phyloP scores from a whole-genome alignment of 1,140 invertebrate genomes.

The Himalopsyche phryganea region DNA sequence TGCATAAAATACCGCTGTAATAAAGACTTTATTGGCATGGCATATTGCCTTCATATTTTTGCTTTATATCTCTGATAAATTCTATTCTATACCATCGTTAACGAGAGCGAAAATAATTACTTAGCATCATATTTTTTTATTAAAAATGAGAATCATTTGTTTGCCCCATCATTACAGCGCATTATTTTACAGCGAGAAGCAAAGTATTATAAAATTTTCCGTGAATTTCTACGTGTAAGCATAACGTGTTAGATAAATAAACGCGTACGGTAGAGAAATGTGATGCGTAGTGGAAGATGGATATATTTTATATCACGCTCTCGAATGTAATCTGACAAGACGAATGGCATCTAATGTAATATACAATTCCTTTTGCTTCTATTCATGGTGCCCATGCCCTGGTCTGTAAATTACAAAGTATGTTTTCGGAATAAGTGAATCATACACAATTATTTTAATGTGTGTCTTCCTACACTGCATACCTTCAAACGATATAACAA shows the following conservation, averaged over 20 bases:
- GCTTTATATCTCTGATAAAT: no score
- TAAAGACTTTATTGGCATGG: no score
- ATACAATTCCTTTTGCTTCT: conserved; percentile 17
- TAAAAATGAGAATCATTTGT: conserved; percentile 5
- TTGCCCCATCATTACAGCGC: not conserved
- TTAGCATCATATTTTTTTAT: no score
- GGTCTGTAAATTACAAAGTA: conserved; percentile 1
- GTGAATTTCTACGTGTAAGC: no score
- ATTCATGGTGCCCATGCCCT: conserved; percentile 4
- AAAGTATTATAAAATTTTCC: no score
- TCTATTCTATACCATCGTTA: no score
- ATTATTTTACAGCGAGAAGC: conserved; percentile 1
- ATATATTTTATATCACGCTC: conserved; percentile 20
- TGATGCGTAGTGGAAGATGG: conserved; percentile 23
- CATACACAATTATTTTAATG: not conserved
- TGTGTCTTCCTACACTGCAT: no score
- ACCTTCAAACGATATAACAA: no score
- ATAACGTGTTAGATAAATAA: conserved; percentile 15
- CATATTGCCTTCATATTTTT: no score
- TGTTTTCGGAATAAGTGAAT: conserved; percentile 7
- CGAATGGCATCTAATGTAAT: conserved; percentile 30
- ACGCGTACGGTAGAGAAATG: conserved; percentile 5
- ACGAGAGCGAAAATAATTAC: no score
- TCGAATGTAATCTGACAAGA: conserved; percentile 32
- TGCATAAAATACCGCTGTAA: no score